phyloP scores from a whole-genome alignment of 2,888 invertebrate genomes.

The Eumerus sabulonum region DNA sequence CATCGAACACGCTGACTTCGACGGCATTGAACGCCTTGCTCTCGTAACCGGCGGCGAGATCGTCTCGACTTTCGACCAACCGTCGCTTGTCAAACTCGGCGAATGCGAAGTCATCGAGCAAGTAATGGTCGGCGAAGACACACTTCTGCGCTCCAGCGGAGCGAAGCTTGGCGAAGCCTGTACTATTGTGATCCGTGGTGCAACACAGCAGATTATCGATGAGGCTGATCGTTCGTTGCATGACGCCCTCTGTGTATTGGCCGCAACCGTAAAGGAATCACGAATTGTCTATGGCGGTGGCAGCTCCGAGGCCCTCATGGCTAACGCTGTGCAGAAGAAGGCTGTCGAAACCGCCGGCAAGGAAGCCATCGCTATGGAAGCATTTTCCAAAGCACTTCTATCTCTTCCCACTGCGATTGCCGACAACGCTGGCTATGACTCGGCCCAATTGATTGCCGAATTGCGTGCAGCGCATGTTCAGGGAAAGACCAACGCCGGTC shows the following conservation, averaged over 20 bases:
- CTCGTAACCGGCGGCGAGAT: conserved; percentile 99
- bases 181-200: conserved; percentile 97
- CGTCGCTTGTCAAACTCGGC: conserved; percentile 94
- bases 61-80: conserved; percentile 98
- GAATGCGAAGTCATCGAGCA: conserved; percentile 97
- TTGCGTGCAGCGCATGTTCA: conserved; percentile 94
- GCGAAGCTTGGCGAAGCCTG: conserved; percentile 98
- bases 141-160: conserved; percentile 95
- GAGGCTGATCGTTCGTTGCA: conserved; percentile 99
- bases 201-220: conserved; percentile 98
- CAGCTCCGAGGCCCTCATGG: conserved; percentile 98
- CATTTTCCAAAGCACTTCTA: conserved; percentile 93
- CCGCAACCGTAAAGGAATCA: conserved; percentile 96
- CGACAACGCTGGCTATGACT: conserved; percentile 99
- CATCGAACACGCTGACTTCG: conserved; percentile 99
- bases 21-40: conserved; percentile 98
- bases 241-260: conserved; percentile 97
- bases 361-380: conserved; percentile 97
- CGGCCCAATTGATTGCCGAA: conserved; percentile 95
- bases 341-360: conserved; percentile 96
- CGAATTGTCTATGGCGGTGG: conserved; percentile 95
- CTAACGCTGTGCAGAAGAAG: conserved; percentile 90
- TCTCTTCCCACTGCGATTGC: conserved; percentile 97
- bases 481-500: conserved; percentile 83
- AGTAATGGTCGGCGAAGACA: conserved; percentile 97